A percentile compares a stretch with the other conserved stretches of the same genome.
Evolutionary conservation across 1,140 invertebrate species (phyloP).

Genomic region (Panagrolaimus sp.): DNA sequence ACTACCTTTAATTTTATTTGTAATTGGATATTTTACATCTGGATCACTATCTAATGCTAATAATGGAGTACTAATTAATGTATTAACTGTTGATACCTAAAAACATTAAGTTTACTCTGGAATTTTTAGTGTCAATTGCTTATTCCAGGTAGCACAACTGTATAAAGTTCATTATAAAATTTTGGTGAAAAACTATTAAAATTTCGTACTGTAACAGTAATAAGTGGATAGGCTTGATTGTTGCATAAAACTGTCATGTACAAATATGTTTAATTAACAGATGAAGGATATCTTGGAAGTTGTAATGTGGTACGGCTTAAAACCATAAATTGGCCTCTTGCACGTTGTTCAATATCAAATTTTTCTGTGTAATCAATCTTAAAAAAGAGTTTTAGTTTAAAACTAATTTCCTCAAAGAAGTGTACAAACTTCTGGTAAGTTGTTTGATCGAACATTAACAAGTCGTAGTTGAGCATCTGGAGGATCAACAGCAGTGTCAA

Average conservation of each 20-base stretch:
- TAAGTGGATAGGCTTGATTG: conserved; percentile 44
- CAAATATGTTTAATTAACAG: conserved; percentile 49
- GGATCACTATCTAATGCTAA: conserved; percentile 47
- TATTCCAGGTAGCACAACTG: conserved; percentile 42
- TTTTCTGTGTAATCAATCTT: conserved; percentile 35
- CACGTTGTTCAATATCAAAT: conserved; percentile 27
- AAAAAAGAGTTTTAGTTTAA: conserved; percentile 14
- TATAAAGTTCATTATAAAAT: conserved; percentile 48
- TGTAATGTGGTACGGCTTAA: conserved; percentile 22
- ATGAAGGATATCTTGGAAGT: conserved; percentile 50
- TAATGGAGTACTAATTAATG: conserved; percentile 37
- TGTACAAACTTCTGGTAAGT: conserved; percentile 18
- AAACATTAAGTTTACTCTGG: background rate
- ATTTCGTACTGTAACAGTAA: conserved; percentile 44
- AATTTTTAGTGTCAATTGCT: background rate
- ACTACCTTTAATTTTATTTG: conserved; percentile 30
- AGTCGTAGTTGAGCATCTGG: conserved; percentile 41
- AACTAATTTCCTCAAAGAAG: background rate
- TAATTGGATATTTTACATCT: conserved; percentile 29
- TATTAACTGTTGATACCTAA: conserved; percentile 26
- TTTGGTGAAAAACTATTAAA: conserved; percentile 36
- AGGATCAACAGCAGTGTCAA: conserved; percentile 55
- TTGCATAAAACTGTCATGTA: conserved; percentile 55
- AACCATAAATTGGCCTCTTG: conserved; percentile 48
- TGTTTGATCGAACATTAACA: conserved; percentile 44